A percentile compares a stretch with the other conserved stretches of the same genome.
phyloP scores from a whole-genome alignment of 2,888 invertebrate species.

The Magallana nippona region DNA sequence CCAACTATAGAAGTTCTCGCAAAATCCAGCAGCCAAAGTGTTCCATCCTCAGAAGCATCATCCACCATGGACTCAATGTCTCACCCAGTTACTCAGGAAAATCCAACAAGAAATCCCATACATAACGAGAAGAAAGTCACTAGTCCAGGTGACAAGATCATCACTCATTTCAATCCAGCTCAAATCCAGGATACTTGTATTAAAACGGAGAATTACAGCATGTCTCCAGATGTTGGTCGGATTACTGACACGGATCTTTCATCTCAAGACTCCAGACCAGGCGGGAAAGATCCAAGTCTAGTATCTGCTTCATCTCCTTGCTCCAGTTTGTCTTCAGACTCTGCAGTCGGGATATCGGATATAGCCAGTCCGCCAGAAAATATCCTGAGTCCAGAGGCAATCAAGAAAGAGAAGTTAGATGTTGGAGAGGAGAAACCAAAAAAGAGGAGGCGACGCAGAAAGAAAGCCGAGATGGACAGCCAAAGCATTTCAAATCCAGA shows the following conservation, averaged over 20 bases:
- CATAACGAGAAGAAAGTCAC: background rate
- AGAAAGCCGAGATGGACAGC: background rate
- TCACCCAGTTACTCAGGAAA: slow-evolving; percentile 10
- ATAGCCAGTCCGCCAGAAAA: background rate
- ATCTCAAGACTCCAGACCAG: background rate
- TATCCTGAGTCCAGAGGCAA: background rate
- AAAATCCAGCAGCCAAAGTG: background rate
- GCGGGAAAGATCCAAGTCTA: background rate
- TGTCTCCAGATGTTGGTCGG: background rate
- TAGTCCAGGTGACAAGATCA: background rate
- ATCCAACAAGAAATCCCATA: background rate
- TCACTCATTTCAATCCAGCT: background rate
- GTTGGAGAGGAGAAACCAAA: background rate
- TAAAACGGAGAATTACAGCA: slow-evolving; percentile 18
- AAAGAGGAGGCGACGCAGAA: slow-evolving; percentile 25
- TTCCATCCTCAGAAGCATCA: background rate
- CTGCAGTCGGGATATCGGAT: background rate
- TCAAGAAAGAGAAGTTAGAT: background rate
- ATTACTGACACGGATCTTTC: slow-evolving; percentile 16
- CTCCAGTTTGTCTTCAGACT: slow-evolving; percentile 14
- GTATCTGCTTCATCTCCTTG: slow-evolving; percentile 17
- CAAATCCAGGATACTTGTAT: background rate
- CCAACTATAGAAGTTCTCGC: background rate
- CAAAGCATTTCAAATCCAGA: background rate
- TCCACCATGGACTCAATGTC: background rate